Evolutionary conservation across 2,113 vertebrate species (phyloP).

Genomic region (Camelus bactrianus): DNA sequence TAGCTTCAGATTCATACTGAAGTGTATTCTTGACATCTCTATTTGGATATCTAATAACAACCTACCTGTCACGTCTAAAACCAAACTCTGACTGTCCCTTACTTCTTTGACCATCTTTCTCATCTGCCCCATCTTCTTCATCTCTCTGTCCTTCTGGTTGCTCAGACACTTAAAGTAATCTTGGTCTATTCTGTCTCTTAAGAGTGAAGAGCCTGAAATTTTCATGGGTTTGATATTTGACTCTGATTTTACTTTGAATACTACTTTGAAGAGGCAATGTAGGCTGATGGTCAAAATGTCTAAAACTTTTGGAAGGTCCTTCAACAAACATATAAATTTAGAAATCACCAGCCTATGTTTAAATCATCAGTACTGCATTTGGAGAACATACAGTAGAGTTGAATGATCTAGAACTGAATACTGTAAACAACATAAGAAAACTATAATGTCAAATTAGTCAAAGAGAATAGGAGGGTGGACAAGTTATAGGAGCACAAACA

Average conservation of each 20-base stretch:
- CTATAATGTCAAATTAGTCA: background rate
- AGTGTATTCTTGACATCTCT: background rate
- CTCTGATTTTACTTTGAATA: background rate
- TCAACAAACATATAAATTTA: background rate
- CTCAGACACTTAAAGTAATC: background rate
- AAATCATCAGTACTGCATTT: background rate
- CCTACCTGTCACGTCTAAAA: background rate
- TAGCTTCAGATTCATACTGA: background rate
- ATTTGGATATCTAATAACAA: background rate
- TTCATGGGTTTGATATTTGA: background rate
- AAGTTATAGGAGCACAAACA: background rate
- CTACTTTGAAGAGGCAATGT: background rate
- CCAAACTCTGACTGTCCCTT: background rate
- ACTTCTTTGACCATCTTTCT: background rate
- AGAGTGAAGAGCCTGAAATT: background rate
- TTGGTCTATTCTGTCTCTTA: background rate
- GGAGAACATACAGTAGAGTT: background rate
- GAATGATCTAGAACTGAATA: background rate
- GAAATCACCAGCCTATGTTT: background rate
- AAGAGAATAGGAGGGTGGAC: background rate
- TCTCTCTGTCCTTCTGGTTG: background rate
- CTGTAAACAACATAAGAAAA: background rate
- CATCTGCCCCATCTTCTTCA: background rate
- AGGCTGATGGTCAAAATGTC: background rate
- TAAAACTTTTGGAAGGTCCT: background rate